Conservation (phyloP, 2,888 invertebrate species). For the Tipula lateralis region DNA sequence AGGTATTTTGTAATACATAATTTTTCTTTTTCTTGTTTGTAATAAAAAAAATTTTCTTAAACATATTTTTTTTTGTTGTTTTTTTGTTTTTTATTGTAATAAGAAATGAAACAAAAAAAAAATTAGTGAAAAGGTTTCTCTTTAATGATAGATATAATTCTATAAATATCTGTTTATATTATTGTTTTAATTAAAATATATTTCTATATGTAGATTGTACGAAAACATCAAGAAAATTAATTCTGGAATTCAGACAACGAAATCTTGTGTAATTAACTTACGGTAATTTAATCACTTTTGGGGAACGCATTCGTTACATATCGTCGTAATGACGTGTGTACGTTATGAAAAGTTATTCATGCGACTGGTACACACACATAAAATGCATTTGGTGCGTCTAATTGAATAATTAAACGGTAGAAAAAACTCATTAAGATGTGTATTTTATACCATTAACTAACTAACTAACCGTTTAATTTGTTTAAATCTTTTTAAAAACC, state of each 20-base stretch:
- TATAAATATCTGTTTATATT: constrained; percentile 3
- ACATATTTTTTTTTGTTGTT: too few relatives aligned
- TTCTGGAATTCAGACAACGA: not conserved
- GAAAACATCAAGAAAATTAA: not conserved
- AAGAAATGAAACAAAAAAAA: not conserved
- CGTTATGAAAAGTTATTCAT: not conserved
- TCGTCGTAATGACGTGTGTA: not conserved
- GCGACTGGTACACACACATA: not conserved
- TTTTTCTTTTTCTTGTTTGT: not conserved
- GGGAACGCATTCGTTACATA: not conserved
- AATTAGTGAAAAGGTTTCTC: not conserved
- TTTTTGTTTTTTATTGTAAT: not conserved
- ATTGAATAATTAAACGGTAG: constrained; percentile 24
- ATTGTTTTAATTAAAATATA: not conserved
- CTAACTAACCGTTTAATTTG: constrained; percentile 12
- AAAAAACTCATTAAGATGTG: not conserved
- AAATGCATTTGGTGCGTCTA: not conserved
- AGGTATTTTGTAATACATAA: not conserved
- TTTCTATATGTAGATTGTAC: not conserved
- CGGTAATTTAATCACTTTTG: constrained; percentile 4
- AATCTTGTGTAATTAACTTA: not conserved
- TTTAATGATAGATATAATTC: constrained; percentile 2
- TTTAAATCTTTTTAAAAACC: not conserved
- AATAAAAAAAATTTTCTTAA: not conserved
- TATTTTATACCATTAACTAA: not conserved